These are phyloP conservation scores for Phyto melanocephala DNA, from an alignment of 2,888 invertebrate species.

Conservation along the genomic window DNA sequence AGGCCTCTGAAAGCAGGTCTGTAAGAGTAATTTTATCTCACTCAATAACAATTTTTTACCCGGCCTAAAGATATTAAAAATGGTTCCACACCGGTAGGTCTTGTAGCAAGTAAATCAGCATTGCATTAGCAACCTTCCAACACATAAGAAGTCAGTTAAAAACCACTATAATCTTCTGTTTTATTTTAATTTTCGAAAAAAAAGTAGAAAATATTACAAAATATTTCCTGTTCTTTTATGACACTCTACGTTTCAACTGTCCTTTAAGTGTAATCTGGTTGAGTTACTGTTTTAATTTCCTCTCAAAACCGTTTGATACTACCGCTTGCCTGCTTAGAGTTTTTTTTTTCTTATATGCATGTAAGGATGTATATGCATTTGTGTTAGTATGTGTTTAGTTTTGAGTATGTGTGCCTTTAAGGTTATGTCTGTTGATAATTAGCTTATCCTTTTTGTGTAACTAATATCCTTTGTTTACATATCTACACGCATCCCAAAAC, in stretches of 20 bases:
- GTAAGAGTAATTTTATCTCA: too few species aligned
- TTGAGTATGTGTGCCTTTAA: not conserved
- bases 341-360: not conserved
- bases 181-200: too few species aligned
- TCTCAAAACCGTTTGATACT: not conserved
- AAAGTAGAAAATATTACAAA: too few species aligned
- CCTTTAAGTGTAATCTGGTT: not conserved
- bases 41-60: too few species aligned
- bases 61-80: too few species aligned
- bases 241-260: not conserved
- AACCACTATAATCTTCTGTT: too few species aligned
- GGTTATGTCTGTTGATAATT: constrained; percentile 34
- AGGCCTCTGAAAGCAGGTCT: too few species aligned
- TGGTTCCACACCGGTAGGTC: too few species aligned
- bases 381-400: not conserved
- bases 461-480: constrained; percentile 51
- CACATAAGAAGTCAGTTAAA: too few species aligned
- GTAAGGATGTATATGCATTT: not conserved
- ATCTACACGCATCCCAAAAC: not conserved
- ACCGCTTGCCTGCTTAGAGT: not conserved
- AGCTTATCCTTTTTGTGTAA: constrained; percentile 48
- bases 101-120: too few species aligned
- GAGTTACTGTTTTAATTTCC: not conserved
- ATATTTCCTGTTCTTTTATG: not conserved
- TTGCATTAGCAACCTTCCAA: too few species aligned